These are phyloP conservation scores for Accipiter cooperii DNA, from an alignment of 2,113 vertebrate species.

Conservation along the genomic window DNA sequence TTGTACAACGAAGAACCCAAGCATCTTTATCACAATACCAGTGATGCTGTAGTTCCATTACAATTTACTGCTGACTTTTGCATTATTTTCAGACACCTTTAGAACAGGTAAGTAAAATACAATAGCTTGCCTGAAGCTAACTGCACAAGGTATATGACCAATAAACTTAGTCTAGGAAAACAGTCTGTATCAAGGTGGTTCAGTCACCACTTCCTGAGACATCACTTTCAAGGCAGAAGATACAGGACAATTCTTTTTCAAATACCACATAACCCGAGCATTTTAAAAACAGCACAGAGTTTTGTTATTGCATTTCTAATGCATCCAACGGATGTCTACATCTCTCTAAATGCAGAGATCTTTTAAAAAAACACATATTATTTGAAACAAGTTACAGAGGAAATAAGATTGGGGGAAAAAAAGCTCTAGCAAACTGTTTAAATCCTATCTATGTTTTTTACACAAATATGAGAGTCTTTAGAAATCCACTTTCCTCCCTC, in stretches of 20 bases:
- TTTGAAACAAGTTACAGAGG: neutral
- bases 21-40: neutral
- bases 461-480: neutral
- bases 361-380: neutral
- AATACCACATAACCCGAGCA: neutral
- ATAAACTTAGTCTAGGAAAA: neutral
- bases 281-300: neutral
- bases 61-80: neutral
- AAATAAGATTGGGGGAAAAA: neutral
- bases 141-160: neutral
- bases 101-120: neutral
- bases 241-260: neutral
- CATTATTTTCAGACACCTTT: neutral
- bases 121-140: neutral
- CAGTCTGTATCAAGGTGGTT: neutral
- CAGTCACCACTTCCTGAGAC: neutral
- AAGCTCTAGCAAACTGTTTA: neutral
- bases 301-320: neutral
- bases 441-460: neutral
- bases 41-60: neutral
- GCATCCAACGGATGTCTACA: neutral
- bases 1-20: fast-evolving
- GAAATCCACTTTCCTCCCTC: neutral
- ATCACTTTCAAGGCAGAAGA: neutral
- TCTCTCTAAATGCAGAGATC: neutral